phyloP scores from a whole-genome alignment of 2,113 vertebrate species.

The Phyllopteryx taeniolatus region DNA sequence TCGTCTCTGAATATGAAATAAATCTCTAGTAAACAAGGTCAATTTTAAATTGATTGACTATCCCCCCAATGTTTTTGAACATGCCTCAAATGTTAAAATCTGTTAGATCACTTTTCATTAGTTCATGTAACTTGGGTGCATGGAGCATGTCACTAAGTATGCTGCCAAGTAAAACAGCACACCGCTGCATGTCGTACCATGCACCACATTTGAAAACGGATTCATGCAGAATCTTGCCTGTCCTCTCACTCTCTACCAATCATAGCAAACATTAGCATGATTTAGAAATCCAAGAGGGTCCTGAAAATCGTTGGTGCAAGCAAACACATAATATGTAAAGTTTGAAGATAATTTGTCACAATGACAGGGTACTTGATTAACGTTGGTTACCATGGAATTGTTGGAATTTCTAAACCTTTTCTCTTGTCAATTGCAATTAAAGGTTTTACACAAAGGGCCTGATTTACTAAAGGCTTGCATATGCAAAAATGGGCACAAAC shows the following conservation, averaged over 20 bases:
- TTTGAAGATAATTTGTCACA: slow-evolving; percentile 23
- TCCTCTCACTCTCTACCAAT: neutral
- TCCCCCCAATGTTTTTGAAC: neutral
- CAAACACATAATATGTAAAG: slow-evolving; percentile 26
- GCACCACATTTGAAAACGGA: slow-evolving; percentile 5
- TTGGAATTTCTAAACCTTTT: neutral
- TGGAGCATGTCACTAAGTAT: slow-evolving; percentile 20
- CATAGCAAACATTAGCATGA: slow-evolving; percentile 17
- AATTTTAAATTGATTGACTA: slow-evolving; percentile 14
- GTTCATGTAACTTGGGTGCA: slow-evolving; percentile 10
- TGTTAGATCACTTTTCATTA: slow-evolving; percentile 29
- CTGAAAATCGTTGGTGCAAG: slow-evolving; percentile 11
- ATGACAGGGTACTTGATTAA: neutral
- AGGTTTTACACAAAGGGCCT: neutral
- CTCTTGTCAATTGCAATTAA: neutral
- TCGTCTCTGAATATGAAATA: neutral
- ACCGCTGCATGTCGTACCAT: slow-evolving; percentile 20
- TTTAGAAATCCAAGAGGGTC: slow-evolving; percentile 15
- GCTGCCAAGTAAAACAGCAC: slow-evolving; percentile 13
- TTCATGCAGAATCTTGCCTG: slow-evolving; percentile 36
- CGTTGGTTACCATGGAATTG: neutral
- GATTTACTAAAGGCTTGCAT: too few species aligned
- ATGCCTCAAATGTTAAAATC: neutral
- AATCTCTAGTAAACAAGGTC: slow-evolving; percentile 21
- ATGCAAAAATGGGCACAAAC: too few species aligned